phyloP scores from a whole-genome alignment of 2,888 invertebrate genomes.

The Timema cristinae region DNA sequence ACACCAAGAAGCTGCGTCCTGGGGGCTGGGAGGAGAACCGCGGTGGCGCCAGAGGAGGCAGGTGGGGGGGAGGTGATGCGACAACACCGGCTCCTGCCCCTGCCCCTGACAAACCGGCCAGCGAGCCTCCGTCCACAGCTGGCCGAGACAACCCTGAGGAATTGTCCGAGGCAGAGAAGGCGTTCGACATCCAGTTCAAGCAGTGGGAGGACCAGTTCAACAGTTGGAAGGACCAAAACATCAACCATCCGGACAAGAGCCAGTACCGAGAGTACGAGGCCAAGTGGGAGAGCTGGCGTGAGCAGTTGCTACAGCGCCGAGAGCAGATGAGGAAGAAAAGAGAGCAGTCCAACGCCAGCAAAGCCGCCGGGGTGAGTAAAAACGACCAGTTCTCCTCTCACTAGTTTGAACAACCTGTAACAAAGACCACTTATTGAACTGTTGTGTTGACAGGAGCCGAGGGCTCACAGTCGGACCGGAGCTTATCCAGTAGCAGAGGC shows the following conservation, averaged over 20 bases:
- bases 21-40: no score
- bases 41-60: neutral
- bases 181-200: constrained; percentile 83
- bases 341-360: constrained; percentile 35
- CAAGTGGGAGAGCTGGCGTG: constrained; percentile 81
- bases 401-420: no score
- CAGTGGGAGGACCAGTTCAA: constrained; percentile 91
- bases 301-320: constrained; percentile 72
- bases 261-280: constrained; percentile 82
- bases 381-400: neutral
- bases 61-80: neutral
- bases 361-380: neutral
- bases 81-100: constrained; percentile 1
- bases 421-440: no score
- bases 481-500: no score
- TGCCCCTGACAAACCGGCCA: constrained; percentile 41
- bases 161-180: constrained; percentile 66
- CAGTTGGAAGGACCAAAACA: constrained; percentile 87
- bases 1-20: no score
- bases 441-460: no score
- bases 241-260: constrained; percentile 81
- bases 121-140: constrained; percentile 45
- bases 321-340: constrained; percentile 74
- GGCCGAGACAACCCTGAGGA: constrained; percentile 35
- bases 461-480: no score